phyloP scores from a whole-genome alignment of 2,113 vertebrate genomes.

The Phylloscopus trochiloides region DNA sequence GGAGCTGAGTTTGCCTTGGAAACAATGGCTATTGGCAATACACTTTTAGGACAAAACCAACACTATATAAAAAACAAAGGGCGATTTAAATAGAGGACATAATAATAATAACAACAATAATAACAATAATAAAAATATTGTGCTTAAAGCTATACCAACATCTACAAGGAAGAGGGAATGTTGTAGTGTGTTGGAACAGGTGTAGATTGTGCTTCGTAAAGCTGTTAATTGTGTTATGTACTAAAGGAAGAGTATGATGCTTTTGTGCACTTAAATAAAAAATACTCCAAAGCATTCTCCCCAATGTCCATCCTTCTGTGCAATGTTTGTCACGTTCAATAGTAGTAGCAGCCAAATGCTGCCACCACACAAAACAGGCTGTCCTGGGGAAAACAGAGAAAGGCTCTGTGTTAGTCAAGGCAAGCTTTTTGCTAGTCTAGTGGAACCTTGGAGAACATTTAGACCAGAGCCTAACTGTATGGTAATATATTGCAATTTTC shows the following conservation, averaged over 20 bases:
- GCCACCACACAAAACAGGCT: slow-evolving; percentile 90
- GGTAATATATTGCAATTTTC: background rate
- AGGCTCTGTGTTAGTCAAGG: background rate
- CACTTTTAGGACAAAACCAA: background rate
- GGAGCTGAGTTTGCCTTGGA: background rate
- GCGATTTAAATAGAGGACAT: background rate
- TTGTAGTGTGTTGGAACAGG: background rate
- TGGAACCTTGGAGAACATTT: background rate
- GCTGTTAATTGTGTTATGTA: background rate
- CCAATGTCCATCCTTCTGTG: background rate
- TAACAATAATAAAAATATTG: background rate
- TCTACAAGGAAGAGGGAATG: background rate
- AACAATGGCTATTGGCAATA: background rate
- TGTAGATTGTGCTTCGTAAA: background rate
- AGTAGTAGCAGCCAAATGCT: slow-evolving; percentile 92
- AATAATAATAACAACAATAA: background rate
- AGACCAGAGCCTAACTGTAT: background rate
- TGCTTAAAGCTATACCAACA: background rate
- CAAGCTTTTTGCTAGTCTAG: background rate
- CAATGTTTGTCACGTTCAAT: slow-evolving; percentile 67
- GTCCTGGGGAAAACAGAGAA: slow-evolving; percentile 75
- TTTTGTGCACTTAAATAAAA: background rate
- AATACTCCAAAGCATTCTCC: background rate
- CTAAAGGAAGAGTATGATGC: background rate
- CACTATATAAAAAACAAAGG: background rate